phyloP scores from a whole-genome alignment of 2,888 invertebrate genomes.

The Chrysomela aeneicollis region DNA sequence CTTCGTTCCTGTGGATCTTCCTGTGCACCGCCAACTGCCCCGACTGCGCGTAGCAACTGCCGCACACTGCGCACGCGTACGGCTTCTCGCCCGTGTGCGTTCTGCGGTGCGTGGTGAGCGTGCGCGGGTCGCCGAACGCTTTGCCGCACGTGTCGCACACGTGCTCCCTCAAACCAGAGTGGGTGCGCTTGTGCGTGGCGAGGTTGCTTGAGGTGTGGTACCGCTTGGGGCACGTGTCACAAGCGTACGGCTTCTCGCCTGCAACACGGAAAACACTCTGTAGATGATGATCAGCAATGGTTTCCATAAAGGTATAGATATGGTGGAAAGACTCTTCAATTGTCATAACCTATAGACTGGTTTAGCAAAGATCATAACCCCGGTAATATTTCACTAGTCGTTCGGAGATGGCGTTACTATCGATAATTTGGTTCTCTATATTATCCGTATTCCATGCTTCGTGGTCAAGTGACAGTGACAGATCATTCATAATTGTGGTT shows the following conservation, averaged over 20 bases:
- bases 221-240: conserved; percentile 55
- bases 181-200: conserved; percentile 55
- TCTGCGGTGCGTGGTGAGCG: conserved; percentile 55
- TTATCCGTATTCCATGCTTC: too few relatives aligned
- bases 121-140: conserved; percentile 55
- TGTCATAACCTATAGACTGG: too few relatives aligned
- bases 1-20: too few relatives aligned
- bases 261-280: conserved; percentile 16
- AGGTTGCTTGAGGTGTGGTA: conserved; percentile 58
- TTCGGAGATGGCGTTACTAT: too few relatives aligned
- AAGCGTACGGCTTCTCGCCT: conserved; percentile 57
- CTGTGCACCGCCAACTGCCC: conserved; percentile 57
- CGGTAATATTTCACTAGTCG: too few relatives aligned
- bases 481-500: too few relatives aligned
- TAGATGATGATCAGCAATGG: too few relatives aligned
- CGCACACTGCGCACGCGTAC: conserved; percentile 54
- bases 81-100: conserved; percentile 59
- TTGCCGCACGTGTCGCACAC: conserved; percentile 55
- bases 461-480: too few relatives aligned
- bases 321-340: too few relatives aligned
- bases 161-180: conserved; percentile 54
- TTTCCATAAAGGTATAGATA: too few relatives aligned
- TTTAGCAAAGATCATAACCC: too few relatives aligned
- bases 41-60: conserved; percentile 55
- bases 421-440: too few relatives aligned